Evolutionary conservation across 2,113 vertebrate genomes (phyloP).

Genomic region (Miniopterus natalensis): DNA sequence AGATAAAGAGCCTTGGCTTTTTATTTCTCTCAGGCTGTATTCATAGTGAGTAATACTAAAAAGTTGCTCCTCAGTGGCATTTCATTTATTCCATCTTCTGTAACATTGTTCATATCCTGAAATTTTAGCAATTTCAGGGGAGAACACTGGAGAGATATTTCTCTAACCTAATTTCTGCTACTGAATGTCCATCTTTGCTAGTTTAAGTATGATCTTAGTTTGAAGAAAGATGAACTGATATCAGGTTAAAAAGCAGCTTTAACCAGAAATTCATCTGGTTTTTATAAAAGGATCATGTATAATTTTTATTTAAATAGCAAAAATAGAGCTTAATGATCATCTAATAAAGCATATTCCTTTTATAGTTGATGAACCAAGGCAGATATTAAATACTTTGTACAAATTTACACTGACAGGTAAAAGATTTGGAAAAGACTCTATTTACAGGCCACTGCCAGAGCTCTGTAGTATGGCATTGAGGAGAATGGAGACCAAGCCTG

Average conservation of each 20-base stretch:
- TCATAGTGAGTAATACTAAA: not conserved
- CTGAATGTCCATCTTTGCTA: not conserved
- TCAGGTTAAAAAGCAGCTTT: not conserved
- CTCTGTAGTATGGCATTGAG: conserved; percentile 94
- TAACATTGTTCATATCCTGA: not conserved
- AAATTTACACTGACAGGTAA: not conserved
- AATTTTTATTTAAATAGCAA: not conserved
- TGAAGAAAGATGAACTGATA: not conserved
- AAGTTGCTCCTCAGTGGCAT: not conserved
- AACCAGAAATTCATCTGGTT: not conserved
- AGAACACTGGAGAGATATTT: not conserved
- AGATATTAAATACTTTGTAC: not conserved
- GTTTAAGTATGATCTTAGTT: not conserved
- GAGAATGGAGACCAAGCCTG: conserved; percentile 99
- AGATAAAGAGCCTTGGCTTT: not conserved
- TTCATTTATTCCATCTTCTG: not conserved
- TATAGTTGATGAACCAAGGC: not conserved
- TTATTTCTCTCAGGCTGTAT: not conserved
- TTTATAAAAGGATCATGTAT: not conserved
- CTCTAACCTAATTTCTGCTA: not conserved
- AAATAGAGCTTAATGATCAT: not conserved
- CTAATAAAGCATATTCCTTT: not conserved
- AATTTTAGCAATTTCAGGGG: not conserved
- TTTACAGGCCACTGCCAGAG: conserved; percentile 76
- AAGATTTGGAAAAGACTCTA: too few relatives aligned